Evolutionary conservation across 2,888 invertebrate genomes (phyloP).

Genomic region (Caenorhabditis becei): DNA sequence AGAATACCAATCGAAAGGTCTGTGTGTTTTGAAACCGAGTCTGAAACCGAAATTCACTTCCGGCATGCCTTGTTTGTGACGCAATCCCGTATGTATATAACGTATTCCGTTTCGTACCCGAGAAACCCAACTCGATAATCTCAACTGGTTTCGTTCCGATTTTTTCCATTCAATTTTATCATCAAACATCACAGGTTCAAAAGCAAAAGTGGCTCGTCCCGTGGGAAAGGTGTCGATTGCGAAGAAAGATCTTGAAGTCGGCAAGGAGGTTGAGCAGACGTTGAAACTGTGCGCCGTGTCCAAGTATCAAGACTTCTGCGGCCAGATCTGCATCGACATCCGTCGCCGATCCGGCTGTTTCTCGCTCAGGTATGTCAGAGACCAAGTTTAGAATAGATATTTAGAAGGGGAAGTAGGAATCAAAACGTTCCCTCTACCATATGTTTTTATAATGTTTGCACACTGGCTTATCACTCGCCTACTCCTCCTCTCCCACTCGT

Average conservation of each 20-base stretch:
- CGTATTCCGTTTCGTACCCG: neutral
- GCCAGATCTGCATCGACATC: conserved; percentile 67
- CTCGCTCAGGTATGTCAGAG: conserved; percentile 47
- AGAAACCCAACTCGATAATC: conserved; percentile 4
- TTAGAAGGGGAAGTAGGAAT: neutral
- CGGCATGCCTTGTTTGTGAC: neutral
- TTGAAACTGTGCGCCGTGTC: conserved; percentile 64
- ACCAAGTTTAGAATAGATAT: neutral
- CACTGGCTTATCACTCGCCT: conserved; percentile 31
- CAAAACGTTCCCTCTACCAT: conserved; percentile 4
- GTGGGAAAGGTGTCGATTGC: conserved; percentile 61
- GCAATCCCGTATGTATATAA: neutral
- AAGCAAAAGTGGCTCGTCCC: conserved; percentile 65
- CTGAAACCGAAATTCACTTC: neutral
- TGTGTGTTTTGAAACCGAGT: conserved; percentile 3
- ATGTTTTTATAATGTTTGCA: conserved; percentile 40
- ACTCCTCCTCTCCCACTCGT: conserved; percentile 4
- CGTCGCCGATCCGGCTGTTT: conserved; percentile 44
- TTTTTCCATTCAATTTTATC: conserved; percentile 24
- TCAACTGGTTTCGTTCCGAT: conserved; percentile 19
- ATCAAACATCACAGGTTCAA: conserved; percentile 60
- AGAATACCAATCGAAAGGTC: too few species aligned
- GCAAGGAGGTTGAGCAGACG: conserved; percentile 22
- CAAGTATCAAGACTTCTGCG: conserved; percentile 61
- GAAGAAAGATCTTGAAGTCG: conserved; percentile 33